These are phyloP conservation scores for Psephotus haematonotus DNA, from an alignment of 2,113 vertebrate genomes.

Conservation along the genomic window DNA sequence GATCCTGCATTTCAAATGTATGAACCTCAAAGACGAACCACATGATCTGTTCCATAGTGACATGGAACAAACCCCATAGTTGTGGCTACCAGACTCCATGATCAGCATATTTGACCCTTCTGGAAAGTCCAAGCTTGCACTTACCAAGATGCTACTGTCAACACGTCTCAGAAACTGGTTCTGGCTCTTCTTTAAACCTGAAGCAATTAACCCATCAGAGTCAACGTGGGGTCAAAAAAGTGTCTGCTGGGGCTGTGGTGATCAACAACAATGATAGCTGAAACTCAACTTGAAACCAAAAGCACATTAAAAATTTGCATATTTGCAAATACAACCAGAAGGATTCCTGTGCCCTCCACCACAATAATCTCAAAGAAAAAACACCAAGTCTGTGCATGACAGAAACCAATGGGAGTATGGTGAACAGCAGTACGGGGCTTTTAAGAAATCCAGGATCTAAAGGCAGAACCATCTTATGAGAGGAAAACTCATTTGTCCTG, in stretches of 20 bases:
- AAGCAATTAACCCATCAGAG: fast-evolving
- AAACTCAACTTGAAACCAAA: neutral
- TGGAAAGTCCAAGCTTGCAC: neutral
- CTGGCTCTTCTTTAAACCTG: neutral
- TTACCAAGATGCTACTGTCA: neutral
- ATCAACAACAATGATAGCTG: neutral
- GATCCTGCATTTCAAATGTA: neutral
- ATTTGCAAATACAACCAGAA: neutral
- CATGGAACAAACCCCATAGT: neutral
- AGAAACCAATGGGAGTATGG: neutral
- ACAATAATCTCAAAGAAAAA: neutral
- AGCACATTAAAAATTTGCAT: neutral
- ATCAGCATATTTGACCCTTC: neutral
- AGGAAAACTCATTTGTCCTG: neutral
- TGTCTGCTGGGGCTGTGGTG: fast-evolving
- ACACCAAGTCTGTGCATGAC: neutral
- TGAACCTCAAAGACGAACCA: neutral
- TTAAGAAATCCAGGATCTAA: neutral
- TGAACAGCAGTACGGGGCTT: neutral
- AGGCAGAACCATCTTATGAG: neutral
- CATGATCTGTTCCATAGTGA: neutral
- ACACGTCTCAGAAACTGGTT: fast-evolving
- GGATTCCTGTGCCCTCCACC: neutral
- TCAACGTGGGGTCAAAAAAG: neutral
- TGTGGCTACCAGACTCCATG: neutral